Conservation (phyloP, 2,888 invertebrate species). For the Cancer borealis region DNA sequence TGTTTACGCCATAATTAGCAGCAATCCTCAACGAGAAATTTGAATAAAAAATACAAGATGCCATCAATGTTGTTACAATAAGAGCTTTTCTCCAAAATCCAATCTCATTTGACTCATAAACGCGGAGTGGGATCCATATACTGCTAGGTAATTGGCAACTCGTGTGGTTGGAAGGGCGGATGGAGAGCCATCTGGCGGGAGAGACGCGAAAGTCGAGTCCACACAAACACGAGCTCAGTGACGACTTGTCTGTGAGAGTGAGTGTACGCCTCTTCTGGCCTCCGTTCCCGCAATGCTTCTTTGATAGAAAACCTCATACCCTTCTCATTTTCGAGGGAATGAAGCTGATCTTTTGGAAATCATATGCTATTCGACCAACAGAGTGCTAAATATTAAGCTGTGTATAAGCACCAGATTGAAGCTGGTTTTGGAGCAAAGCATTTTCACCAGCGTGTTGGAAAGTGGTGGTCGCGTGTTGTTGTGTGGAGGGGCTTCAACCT, state of each 20-base stretch:
- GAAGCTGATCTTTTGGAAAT: slow-evolving; percentile 35
- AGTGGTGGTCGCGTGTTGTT: slow-evolving; percentile 53
- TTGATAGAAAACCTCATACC: slow-evolving; percentile 48
- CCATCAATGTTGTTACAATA: slow-evolving; percentile 37
- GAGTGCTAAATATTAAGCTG: slow-evolving; percentile 45
- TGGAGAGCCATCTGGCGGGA: neutral
- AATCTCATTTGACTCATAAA: slow-evolving; percentile 31
- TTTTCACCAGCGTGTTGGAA: slow-evolving; percentile 60
- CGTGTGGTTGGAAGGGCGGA: neutral
- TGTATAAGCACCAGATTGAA: slow-evolving; percentile 37
- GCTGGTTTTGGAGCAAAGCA: slow-evolving; percentile 16
- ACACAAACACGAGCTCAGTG: slow-evolving; percentile 72
- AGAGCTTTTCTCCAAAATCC: slow-evolving; percentile 5
- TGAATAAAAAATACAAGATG: neutral
- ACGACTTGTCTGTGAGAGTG: slow-evolving; percentile 69
- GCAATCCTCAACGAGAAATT: slow-evolving; percentile 2
- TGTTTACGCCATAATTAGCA: neutral
- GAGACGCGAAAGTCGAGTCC: neutral
- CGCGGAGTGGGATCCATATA: slow-evolving; percentile 32
- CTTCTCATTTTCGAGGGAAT: slow-evolving; percentile 62
- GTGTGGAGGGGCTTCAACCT: slow-evolving; percentile 28
- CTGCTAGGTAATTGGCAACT: slow-evolving; percentile 46
- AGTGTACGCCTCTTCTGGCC: slow-evolving; percentile 46
- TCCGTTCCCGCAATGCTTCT: slow-evolving; percentile 62
- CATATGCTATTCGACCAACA: neutral